phyloP scores from a whole-genome alignment of 2,888 invertebrate species.

The Entomobrya proxima region DNA sequence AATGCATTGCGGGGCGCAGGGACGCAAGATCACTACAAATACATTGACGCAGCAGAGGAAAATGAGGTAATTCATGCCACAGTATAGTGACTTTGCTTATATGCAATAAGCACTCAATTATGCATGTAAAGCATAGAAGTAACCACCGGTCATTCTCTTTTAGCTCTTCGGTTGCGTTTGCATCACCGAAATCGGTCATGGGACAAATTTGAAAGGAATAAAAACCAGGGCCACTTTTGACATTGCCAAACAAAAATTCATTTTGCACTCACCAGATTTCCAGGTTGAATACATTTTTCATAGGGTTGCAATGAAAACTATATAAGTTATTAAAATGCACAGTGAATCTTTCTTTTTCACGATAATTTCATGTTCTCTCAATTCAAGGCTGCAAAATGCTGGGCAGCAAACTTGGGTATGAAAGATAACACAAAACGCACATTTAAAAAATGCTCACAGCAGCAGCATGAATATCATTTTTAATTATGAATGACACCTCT shows the following conservation, averaged over 20 bases:
- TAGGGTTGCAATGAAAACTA: background rate
- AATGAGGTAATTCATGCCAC: constrained; percentile 84
- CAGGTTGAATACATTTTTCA: too few relatives aligned
- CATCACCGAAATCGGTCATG: constrained; percentile 92
- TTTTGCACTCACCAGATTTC: constrained; percentile 86
- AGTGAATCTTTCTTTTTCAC: background rate
- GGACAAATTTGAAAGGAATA: constrained; percentile 91
- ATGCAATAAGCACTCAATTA: too few relatives aligned
- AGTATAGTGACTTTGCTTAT: too few relatives aligned
- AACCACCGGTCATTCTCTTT: background rate
- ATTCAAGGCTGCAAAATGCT: constrained; percentile 89
- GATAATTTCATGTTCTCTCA: constrained; percentile 76
- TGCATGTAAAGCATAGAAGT: too few relatives aligned
- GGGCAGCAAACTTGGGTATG: constrained; percentile 88
- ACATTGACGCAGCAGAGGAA: constrained; percentile 76
- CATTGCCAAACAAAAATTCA: constrained; percentile 83
- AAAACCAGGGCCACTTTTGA: constrained; percentile 90
- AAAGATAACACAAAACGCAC: too few relatives aligned
- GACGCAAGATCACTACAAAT: constrained; percentile 77
- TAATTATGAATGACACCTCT: constrained; percentile 79
- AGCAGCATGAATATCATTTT: too few relatives aligned
- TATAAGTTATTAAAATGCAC: background rate
- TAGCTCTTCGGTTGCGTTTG: constrained; percentile 72
- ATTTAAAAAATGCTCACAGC: too few relatives aligned
- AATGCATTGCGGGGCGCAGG: constrained; percentile 77